These are phyloP conservation scores for Athene cunicularia DNA, from an alignment of 2,113 vertebrate genomes.

Conservation along the genomic window DNA sequence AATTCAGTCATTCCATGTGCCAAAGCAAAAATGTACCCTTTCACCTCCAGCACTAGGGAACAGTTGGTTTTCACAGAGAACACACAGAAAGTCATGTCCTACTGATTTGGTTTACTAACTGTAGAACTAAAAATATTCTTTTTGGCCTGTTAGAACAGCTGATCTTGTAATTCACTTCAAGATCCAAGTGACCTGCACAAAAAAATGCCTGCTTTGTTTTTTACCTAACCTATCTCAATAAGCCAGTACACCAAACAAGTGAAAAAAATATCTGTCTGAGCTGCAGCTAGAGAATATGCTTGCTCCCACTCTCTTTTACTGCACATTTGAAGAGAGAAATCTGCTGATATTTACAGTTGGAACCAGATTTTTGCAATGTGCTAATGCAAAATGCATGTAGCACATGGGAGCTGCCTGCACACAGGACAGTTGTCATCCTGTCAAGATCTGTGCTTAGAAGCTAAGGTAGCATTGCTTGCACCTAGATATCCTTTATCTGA, in stretches of 20 bases:
- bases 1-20: background rate
- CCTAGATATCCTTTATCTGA: background rate
- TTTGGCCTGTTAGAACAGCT: slow-evolving; percentile 2
- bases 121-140: slow-evolving; percentile 20
- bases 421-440: background rate
- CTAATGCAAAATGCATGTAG: background rate
- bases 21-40: slow-evolving; percentile 27
- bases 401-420: background rate
- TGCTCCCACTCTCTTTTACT: background rate
- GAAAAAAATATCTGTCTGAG: background rate
- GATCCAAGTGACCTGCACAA: background rate
- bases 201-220: background rate
- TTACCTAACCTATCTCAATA: background rate
- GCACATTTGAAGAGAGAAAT: background rate
- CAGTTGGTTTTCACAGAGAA: background rate
- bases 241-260: background rate
- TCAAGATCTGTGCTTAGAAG: background rate
- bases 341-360: background rate
- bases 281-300: background rate
- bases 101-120: slow-evolving; percentile 42
- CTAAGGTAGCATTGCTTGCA: background rate
- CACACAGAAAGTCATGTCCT: background rate
- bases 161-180: slow-evolving; percentile 17
- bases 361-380: background rate
- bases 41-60: background rate